Evolutionary conservation across 53 echinoderm and acorn worm species (phyloP).

Genomic region (Glandiceps talaboti): DNA sequence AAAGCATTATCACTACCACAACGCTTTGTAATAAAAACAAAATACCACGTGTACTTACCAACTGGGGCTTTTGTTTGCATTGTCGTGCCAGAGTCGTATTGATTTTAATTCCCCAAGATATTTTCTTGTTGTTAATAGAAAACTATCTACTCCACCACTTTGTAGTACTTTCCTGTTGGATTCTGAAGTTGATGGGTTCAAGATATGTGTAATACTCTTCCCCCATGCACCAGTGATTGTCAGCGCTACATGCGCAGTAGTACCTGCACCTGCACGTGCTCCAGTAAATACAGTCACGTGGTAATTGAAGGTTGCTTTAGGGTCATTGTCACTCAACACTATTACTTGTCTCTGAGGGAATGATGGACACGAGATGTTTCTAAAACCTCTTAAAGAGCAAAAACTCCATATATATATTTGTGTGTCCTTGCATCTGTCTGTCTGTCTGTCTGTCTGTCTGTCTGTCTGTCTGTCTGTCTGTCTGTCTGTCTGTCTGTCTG

Average conservation of each 20-base stretch:
- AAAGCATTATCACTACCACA: too few species aligned
- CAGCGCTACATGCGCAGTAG: constrained; percentile 57
- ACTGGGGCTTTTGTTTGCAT: constrained; percentile 46
- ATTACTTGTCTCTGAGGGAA: constrained; percentile 49
- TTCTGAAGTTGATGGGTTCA: constrained; percentile 21
- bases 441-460: too few species aligned
- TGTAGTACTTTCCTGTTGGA: constrained; percentile 30
- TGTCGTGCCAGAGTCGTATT: constrained; percentile 83
- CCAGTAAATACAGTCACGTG: constrained; percentile 89
- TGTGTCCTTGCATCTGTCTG: too few species aligned
- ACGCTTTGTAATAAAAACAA: too few species aligned
- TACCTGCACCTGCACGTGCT: constrained; percentile 63
- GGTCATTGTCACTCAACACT: constrained; percentile 58
- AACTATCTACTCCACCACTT: constrained; percentile 54
- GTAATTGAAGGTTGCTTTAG: constrained; percentile 44
- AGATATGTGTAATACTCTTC: constrained; percentile 59
- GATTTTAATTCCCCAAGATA: constrained; percentile 59
- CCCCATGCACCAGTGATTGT: constrained; percentile 49
- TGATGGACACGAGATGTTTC: too few species aligned
- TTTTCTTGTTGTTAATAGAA: constrained; percentile 46
- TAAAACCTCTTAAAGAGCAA: too few species aligned
- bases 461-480: too few species aligned
- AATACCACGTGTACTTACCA: too few species aligned
- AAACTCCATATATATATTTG: too few species aligned
- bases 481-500: too few species aligned